Conservation (phyloP, 2,888 invertebrate species). For the Aphrophora alni region DNA sequence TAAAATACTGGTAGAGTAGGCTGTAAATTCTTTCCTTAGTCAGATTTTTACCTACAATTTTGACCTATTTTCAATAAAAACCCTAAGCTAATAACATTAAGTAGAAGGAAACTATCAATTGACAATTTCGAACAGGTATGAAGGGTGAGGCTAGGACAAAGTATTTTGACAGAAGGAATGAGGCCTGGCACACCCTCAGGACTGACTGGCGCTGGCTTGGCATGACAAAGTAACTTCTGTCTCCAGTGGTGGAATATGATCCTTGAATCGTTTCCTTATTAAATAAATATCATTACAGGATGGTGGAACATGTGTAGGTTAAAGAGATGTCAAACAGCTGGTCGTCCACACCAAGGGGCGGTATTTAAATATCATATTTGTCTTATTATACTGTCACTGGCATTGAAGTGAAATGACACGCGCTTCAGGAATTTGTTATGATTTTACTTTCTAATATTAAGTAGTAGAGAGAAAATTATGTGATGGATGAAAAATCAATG, state of each 20-base stretch:
- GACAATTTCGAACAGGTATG: neutral
- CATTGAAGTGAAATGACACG: too few relatives aligned
- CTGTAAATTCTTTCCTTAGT: too few relatives aligned
- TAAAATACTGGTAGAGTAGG: too few relatives aligned
- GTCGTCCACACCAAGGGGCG: neutral
- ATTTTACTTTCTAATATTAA: too few relatives aligned
- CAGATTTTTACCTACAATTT: too few relatives aligned
- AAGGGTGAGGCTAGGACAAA: neutral
- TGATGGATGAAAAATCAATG: too few relatives aligned
- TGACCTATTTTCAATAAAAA: too few relatives aligned
- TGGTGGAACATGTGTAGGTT: neutral
- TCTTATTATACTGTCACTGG: too few relatives aligned
- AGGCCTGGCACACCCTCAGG: neutral
- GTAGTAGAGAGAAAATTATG: too few relatives aligned
- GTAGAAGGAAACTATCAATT: neutral
- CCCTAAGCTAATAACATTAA: too few relatives aligned
- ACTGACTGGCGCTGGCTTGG: neutral
- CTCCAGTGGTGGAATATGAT: neutral
- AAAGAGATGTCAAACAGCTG: neutral
- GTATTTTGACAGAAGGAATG: neutral
- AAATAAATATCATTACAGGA: neutral
- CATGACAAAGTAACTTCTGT: conserved; percentile 2
- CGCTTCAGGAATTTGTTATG: too few relatives aligned
- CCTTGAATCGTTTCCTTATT: neutral
- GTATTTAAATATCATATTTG: too few relatives aligned